phyloP scores from a whole-genome alignment of 1,140 invertebrate species.

The Aphaenogaster floridana region DNA sequence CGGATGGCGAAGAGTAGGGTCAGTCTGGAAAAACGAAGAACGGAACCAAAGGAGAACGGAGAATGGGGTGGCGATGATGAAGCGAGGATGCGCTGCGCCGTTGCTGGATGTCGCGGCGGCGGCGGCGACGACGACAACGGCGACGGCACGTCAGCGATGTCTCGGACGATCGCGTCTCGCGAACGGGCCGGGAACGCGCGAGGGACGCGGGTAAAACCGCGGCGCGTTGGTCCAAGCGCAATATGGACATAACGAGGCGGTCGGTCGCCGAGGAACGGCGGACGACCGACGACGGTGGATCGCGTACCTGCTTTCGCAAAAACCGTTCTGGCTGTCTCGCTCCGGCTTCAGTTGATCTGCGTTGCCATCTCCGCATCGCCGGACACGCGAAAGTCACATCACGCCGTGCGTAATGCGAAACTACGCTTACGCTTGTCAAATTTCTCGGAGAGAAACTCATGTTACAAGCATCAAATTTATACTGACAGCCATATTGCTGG shows the following conservation, averaged over 20 bases:
- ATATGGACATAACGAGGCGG: slow-evolving; percentile 60
- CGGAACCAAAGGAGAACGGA: background rate
- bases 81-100: background rate
- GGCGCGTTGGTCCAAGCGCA: background rate
- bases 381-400: slow-evolving; percentile 80
- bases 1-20: background rate
- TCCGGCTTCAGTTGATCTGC: slow-evolving; percentile 83
- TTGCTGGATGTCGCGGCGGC: background rate
- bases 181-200: background rate
- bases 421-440: slow-evolving; percentile 80
- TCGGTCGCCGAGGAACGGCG: slow-evolving; percentile 28
- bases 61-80: background rate
- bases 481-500: slow-evolving; percentile 95
- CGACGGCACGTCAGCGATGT: background rate
- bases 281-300: slow-evolving; percentile 17
- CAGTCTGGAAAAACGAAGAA: background rate
- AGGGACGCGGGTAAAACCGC: background rate
- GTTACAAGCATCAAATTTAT: slow-evolving; percentile 94
- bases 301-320: slow-evolving; percentile 69
- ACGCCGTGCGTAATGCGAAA: slow-evolving; percentile 74
- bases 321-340: background rate
- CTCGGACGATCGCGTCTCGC: background rate
- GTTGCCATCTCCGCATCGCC: slow-evolving; percentile 81
- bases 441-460: slow-evolving; percentile 92
- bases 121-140: background rate